A percentile compares a stretch with the other conserved stretches of the same genome.
Evolutionary conservation across 1,140 invertebrate species (phyloP).

Genomic region (Lerema accius): DNA sequence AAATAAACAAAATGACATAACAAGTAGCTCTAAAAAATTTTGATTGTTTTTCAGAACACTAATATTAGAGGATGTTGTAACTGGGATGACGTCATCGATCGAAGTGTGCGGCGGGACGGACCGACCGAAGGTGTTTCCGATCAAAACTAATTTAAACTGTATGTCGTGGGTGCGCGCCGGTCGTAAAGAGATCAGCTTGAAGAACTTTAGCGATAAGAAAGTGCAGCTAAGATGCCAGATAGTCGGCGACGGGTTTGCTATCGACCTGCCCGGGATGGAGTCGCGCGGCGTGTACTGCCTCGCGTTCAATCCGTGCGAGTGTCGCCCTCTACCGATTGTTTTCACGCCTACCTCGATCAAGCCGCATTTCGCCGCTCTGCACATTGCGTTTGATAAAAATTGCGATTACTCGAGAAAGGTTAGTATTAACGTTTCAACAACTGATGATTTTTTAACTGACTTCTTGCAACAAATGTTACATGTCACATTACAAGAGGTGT

Average conservation of each 20-base stretch:
- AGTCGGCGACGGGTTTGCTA: conserved; percentile 62
- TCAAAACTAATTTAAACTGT: conserved; percentile 63
- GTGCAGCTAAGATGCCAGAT: conserved; percentile 66
- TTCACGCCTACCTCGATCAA: conserved; percentile 50
- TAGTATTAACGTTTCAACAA: conserved; percentile 17
- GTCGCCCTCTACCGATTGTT: conserved; percentile 56
- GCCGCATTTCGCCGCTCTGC: conserved; percentile 55
- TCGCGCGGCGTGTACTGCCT: conserved; percentile 54
- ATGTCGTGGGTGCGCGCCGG: conserved; percentile 66
- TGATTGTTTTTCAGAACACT: conserved; percentile 61
- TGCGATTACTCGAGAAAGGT: conserved; percentile 67
- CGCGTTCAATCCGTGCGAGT: conserved; percentile 60
- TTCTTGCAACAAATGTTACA: too few relatives aligned
- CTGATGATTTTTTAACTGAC: too few relatives aligned
- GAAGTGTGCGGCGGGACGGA: conserved; percentile 57
- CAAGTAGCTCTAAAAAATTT: too few relatives aligned
- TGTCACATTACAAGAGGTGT: too few relatives aligned
- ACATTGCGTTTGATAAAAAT: conserved; percentile 62
- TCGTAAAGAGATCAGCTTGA: conserved; percentile 66
- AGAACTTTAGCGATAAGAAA: conserved; percentile 62
- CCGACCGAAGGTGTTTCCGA: conserved; percentile 60
- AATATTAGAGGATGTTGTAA: conserved; percentile 58
- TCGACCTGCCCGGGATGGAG: conserved; percentile 59
- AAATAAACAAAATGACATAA: too few relatives aligned
- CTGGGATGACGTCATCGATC: conserved; percentile 47